Evolutionary conservation across 1,140 invertebrate species (phyloP), one percentile per base, ranked within the genome.

Genomic region (Nasonia giraulti): DNA sequence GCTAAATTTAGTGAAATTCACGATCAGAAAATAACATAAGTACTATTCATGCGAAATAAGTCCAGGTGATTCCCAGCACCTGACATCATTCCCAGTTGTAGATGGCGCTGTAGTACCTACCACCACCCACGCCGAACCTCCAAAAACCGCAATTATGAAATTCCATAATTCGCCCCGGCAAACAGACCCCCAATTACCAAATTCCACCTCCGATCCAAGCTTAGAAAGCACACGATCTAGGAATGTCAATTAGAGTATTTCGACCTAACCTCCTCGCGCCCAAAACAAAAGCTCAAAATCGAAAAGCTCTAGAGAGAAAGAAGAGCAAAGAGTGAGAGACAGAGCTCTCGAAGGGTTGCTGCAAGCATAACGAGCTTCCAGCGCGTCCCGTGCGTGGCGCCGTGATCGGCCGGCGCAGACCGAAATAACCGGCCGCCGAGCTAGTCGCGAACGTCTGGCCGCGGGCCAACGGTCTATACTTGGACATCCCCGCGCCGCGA

Each of bases 381-480:
- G 33, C 33, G 77, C 77, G 33, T 66, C 69, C 68, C 76, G 27
- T 47, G 31, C 20, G 76, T 3, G 76, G 66, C 76, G 62, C 83
- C 37, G 33, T 44, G 27, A 12, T 82, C 68, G 14, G 47, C 12
- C 87, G 88, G 88, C 89, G 89, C 90, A 88, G 89, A 92, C 89
- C 91, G 92, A 93, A 93, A 94, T 93, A 93, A 90, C 89, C 89
- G 90, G 90, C 89, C 89, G 90, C 40, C 71, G 69, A 92, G 89
- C 89, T 92, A 89, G 90, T 89, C 44, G 55, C 23, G 50, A 7
- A 88, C 89, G 55, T 20, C 93, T 95, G 95, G 95, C 95, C 94
- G 40, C 86, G 78, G 88, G 94, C 95, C 95, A 95, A 95, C 94
- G 92, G 94, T 93, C 95, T 95, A 95, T 95, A 95, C 95, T 95